phyloP scores from a whole-genome alignment of 1,140 invertebrate genomes.

The Bombus superbus region DNA sequence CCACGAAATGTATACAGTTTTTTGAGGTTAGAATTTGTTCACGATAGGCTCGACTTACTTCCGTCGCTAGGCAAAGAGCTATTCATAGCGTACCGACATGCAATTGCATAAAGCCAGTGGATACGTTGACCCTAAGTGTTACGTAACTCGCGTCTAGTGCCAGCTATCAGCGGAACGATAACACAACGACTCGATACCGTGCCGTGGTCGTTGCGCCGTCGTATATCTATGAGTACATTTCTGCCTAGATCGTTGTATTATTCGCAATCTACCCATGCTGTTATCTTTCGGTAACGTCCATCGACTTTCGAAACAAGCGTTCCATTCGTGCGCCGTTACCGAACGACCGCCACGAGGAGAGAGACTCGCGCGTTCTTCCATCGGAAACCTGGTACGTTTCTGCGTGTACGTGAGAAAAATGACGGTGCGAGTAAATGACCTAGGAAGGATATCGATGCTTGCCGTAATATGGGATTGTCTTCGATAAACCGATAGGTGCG shows the following conservation, averaged over 20 bases:
- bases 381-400: conserved; percentile 16
- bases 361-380: conserved; percentile 17
- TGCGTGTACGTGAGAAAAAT: neutral
- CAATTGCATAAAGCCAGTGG: conserved; percentile 81
- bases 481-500: neutral
- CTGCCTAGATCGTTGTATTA: conserved; percentile 59
- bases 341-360: neutral
- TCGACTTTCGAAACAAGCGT: conserved; percentile 60
- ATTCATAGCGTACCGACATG: conserved; percentile 81
- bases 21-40: conserved; percentile 48
- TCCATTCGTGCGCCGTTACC: conserved; percentile 33
- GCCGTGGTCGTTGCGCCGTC: neutral
- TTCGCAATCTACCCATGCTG: conserved; percentile 57
- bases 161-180: conserved; percentile 76
- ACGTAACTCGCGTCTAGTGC: conserved; percentile 78
- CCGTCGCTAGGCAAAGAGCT: conserved; percentile 75
- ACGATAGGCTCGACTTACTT: conserved; percentile 53
- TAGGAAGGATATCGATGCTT: conserved; percentile 4
- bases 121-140: conserved; percentile 81
- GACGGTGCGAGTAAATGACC: conserved; percentile 32
- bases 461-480: neutral
- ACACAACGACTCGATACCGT: conserved; percentile 56
- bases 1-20: neutral
- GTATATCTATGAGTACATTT: conserved; percentile 59
- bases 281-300: conserved; percentile 67